Conservation (phyloP, 2,797 vertebrate genomes). For the Thalassophryne amazonica region DNA sequence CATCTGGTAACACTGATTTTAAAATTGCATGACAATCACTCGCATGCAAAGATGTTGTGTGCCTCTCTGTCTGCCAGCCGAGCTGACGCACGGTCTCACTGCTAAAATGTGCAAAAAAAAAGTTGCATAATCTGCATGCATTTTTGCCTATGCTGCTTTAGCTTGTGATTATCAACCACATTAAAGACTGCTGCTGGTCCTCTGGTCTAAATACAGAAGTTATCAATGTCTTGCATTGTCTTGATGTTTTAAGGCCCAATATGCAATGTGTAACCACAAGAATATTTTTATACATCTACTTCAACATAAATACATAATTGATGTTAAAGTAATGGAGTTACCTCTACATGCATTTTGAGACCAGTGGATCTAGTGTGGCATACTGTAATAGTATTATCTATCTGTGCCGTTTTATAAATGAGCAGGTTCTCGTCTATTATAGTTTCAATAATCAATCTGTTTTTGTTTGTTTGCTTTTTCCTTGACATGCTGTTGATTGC, state of each 20-base stretch:
- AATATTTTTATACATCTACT: background rate
- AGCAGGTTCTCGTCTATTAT: background rate
- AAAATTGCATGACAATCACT: slow-evolving; percentile 45
- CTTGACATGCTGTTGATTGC: background rate
- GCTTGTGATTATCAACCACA: background rate
- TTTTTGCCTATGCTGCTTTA: slow-evolving; percentile 30
- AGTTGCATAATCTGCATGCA: slow-evolving; percentile 36
- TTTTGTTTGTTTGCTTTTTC: background rate
- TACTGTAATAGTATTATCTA: background rate
- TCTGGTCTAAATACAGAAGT: slow-evolving; percentile 1
- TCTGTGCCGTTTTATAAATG: slow-evolving; percentile 38
- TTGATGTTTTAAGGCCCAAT: slow-evolving; percentile 5
- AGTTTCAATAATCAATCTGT: background rate
- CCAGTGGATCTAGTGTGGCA: background rate
- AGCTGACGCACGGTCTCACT: background rate
- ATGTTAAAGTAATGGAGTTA: background rate
- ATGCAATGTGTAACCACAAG: slow-evolving; percentile 32
- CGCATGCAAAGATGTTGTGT: slow-evolving; percentile 22
- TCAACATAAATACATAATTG: background rate
- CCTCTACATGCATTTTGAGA: background rate
- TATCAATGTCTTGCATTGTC: background rate
- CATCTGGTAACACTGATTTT: slow-evolving; percentile 37
- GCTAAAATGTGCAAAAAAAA: slow-evolving; percentile 8
- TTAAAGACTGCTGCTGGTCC: background rate
- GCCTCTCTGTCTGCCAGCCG: slow-evolving; percentile 10